A percentile compares a stretch with the other conserved stretches of the same genome.
These are phyloP conservation scores for Andrena dorsata DNA, from an alignment of 2,888 invertebrate genomes.

Conservation along the genomic window DNA sequence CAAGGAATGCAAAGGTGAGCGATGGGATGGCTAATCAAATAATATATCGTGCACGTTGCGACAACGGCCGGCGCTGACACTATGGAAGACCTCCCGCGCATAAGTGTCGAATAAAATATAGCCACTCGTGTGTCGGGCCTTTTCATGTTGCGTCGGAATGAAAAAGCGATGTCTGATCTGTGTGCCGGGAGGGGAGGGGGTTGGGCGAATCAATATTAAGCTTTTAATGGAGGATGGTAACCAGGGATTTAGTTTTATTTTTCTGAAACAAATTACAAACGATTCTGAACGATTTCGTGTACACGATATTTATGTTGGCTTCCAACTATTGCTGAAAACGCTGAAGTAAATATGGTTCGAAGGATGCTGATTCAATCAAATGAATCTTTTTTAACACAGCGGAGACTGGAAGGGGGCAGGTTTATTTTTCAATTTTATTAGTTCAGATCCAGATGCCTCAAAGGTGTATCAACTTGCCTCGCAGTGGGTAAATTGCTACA, in stretches of 20 bases:
- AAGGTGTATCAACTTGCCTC: no score
- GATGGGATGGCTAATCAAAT: conserved; percentile 25
- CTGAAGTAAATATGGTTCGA: background rate
- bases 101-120: conserved; percentile 1
- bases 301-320: background rate
- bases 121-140: background rate
- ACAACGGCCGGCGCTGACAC: background rate
- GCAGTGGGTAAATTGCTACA: no score
- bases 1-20: conserved; percentile 89
- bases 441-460: no score
- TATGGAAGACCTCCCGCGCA: background rate
- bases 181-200: background rate
- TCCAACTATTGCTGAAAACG: background rate
- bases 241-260: background rate
- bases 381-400: no score
- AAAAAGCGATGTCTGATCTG: background rate
- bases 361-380: no score
- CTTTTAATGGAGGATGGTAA: background rate
- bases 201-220: background rate
- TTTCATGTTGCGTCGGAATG: conserved; percentile 5
- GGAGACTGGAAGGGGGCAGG: no score
- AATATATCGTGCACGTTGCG: conserved; percentile 1
- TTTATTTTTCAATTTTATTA: no score
- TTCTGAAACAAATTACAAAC: background rate
- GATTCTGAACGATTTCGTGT: background rate